These are phyloP conservation scores for Eclectus roratus DNA, from an alignment of 2,113 vertebrate genomes.

Conservation along the genomic window DNA sequence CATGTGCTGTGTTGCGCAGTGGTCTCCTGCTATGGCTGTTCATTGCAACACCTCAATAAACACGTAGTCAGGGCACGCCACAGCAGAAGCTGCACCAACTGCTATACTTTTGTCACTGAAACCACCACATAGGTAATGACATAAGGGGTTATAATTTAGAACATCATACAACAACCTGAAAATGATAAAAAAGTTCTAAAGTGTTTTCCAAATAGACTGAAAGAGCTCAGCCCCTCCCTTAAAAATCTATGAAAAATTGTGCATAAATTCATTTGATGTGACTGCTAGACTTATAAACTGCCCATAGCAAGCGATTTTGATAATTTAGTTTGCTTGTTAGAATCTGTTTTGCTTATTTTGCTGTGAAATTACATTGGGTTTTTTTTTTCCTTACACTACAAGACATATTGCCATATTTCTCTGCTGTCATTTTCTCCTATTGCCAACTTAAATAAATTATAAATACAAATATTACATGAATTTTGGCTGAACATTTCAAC, in stretches of 20 bases:
- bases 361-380: neutral
- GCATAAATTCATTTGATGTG: neutral
- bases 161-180: neutral
- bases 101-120: neutral
- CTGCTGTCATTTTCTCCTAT: neutral
- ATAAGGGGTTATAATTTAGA: neutral
- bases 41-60: neutral
- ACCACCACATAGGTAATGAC: neutral
- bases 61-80: neutral
- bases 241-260: neutral
- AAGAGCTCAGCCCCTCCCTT: neutral
- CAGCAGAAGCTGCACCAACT: neutral
- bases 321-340: neutral
- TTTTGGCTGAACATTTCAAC: neutral
- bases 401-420: neutral
- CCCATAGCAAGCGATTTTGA: neutral
- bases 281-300: neutral
- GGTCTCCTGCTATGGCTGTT: neutral
- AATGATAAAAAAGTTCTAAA: neutral
- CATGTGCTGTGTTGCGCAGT: neutral
- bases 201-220: neutral
- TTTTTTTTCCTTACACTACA: neutral
- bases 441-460: neutral
- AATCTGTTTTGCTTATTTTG: neutral
- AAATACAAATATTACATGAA: neutral